Evolutionary conservation across 2,888 invertebrate species (phyloP), one percentile per base, ranked within the genome.

Genomic region (Exocentrus adspersus): DNA sequence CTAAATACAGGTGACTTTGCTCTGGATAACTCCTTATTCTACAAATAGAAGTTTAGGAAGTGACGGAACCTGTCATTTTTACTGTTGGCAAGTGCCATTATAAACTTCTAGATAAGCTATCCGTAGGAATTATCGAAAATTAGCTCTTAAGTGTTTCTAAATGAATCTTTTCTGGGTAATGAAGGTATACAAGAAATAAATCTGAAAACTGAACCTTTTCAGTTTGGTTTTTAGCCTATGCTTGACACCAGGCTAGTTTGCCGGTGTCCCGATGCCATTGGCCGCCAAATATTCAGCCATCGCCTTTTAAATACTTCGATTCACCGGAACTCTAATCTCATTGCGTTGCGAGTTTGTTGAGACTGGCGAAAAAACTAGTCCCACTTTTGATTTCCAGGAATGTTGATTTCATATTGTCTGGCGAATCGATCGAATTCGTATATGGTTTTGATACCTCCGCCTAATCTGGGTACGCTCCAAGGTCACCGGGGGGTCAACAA

Each of bases 251-350:
- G 57, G 10, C 19, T 30, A 57, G 32, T 57, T 57, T 57, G 14
- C 57, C 4, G 61, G 65, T 60, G 54, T 16, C 56, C 61, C 62
- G 65, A 67, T 70, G 71, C 68, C 73, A 73, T 72, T 69, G 71
- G 66, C 71, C 73, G 73, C 70, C 71, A 70, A 73, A 72, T 69
- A 73, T 70, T 67, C 64, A 51, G 57, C 62, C 61, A 52, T 64
- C 70, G 60, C 66, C 65, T 67, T 68, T 68, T 65, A 67, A 64
- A 67, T 64, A 60, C 58, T 60, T 46, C 62, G 59, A 45, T 62
- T 63, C 67, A 64, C 63, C 69, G 65, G 69, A 69, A 69, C 67
- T 45, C 57, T 62, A 62, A 56, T 62, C 54, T 37, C 37, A 62
- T 62, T 56, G 48, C n/a, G n/a, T n/a, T n/a, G n/a, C n/a, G n/a